Evolutionary conservation across 2,797 vertebrate genomes (phyloP).

Genomic region (Aplochiton taeniatus): DNA sequence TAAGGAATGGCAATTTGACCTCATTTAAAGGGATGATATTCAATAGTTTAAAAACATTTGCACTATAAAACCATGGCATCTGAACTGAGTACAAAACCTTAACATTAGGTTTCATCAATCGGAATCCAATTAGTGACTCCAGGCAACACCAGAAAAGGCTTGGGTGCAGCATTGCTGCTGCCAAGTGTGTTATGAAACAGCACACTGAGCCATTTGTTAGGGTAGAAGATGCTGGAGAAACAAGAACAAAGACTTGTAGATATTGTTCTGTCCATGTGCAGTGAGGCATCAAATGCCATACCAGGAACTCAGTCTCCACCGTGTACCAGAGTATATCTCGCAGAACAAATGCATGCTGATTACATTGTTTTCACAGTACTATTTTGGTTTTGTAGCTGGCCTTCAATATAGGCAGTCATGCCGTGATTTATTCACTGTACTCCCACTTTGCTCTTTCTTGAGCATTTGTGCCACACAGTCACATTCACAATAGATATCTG

Average conservation of each 20-base stretch:
- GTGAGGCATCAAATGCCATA: conserved; percentile 62
- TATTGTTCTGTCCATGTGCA: conserved; percentile 72
- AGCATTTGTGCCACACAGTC: too few relatives aligned
- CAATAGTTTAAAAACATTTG: conserved; percentile 18
- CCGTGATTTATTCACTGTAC: too few relatives aligned
- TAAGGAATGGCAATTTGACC: conserved; percentile 12
- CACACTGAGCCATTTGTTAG: conserved; percentile 62
- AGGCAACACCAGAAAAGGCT: conserved; percentile 46
- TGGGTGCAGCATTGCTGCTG: conserved; percentile 49
- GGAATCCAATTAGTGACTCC: conserved; percentile 64
- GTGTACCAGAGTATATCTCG: conserved; percentile 24
- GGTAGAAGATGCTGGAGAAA: conserved; percentile 51
- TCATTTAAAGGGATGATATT: conserved; percentile 10
- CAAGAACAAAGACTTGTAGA: conserved; percentile 62
- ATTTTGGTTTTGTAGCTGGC: too few relatives aligned
- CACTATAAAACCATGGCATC: too few relatives aligned
- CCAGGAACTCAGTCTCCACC: conserved; percentile 48
- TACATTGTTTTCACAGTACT: too few relatives aligned
- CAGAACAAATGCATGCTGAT: conserved; percentile 11
- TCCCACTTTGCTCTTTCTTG: too few relatives aligned
- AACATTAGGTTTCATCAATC: conserved; percentile 20
- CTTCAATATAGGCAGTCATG: too few relatives aligned
- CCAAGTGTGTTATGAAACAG: conserved; percentile 44
- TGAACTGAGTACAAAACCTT: too few relatives aligned
- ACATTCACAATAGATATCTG: too few relatives aligned